phyloP scores from a whole-genome alignment of 2,113 vertebrate species.

The Philantomba maxwellii region DNA sequence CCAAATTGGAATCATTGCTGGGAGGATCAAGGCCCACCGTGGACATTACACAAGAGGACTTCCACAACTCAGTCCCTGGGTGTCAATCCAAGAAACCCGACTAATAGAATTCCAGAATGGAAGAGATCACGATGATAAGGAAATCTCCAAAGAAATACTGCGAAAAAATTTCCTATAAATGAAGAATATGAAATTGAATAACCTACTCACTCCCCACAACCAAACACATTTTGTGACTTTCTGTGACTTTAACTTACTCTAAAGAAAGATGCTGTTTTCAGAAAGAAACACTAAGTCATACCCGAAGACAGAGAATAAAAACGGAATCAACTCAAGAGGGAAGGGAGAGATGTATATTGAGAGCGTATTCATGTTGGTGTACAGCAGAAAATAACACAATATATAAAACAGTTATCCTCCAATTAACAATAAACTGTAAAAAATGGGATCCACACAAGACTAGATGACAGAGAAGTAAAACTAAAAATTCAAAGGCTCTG shows the following conservation, averaged over 20 bases:
- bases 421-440: not conserved
- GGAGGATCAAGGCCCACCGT: rapidly evolving
- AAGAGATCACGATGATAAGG: not conserved
- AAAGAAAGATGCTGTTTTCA: not conserved
- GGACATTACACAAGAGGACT: not conserved
- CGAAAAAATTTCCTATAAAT: not conserved
- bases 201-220: not conserved
- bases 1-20: not conserved
- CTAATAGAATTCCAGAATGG: not conserved
- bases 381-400: not conserved
- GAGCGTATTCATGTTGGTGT: not conserved
- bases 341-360: not conserved
- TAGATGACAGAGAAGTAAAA: not conserved
- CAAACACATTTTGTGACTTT: not conserved
- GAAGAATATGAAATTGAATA: not conserved
- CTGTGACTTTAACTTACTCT: not conserved
- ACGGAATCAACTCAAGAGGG: not conserved
- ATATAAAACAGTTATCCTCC: not conserved
- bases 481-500: not conserved
- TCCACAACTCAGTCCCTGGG: not conserved
- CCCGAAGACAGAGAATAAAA: not conserved
- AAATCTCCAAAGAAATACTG: not conserved
- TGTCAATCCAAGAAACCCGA: not conserved
- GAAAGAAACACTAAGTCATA: not conserved
- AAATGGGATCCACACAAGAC: not conserved